phyloP scores from a whole-genome alignment of 2,888 invertebrate genomes.

The Agrilus biguttatus region DNA sequence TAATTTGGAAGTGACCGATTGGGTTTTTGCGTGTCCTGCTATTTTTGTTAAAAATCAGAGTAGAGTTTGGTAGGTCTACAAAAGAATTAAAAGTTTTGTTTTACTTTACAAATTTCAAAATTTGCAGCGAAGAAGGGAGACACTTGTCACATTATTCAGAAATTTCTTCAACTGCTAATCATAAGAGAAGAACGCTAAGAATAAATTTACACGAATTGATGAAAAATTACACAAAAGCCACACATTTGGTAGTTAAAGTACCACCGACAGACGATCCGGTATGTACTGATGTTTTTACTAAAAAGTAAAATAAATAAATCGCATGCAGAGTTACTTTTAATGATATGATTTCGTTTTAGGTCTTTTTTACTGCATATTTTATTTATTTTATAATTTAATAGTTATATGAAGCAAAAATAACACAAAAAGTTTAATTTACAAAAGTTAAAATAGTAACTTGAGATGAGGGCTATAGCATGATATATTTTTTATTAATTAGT shows the following conservation, averaged over 20 bases:
- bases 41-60: constrained; percentile 35
- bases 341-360: no score
- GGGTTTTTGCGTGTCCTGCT: constrained; percentile 66
- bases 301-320: no score
- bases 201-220: constrained; percentile 49
- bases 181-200: constrained; percentile 34
- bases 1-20: constrained; percentile 54
- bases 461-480: no score
- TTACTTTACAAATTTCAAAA: constrained; percentile 3
- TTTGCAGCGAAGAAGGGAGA: constrained; percentile 36
- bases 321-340: no score
- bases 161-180: constrained; percentile 36
- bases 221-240: constrained; percentile 37
- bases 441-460: no score
- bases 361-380: no score
- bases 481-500: no score
- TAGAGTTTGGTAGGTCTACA: constrained; percentile 44
- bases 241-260: constrained; percentile 57
- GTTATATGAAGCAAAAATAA: no score
- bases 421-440: no score
- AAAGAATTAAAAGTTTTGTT: neutral
- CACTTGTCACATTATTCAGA: constrained; percentile 43
- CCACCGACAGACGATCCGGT: constrained; percentile 46
- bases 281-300: constrained; percentile 18
- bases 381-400: no score